A percentile compares a stretch with the other conserved stretches of the same genome.
These are phyloP conservation scores for Laticauda colubrina DNA, from an alignment of 2,113 vertebrate species.

Conservation along the genomic window DNA sequence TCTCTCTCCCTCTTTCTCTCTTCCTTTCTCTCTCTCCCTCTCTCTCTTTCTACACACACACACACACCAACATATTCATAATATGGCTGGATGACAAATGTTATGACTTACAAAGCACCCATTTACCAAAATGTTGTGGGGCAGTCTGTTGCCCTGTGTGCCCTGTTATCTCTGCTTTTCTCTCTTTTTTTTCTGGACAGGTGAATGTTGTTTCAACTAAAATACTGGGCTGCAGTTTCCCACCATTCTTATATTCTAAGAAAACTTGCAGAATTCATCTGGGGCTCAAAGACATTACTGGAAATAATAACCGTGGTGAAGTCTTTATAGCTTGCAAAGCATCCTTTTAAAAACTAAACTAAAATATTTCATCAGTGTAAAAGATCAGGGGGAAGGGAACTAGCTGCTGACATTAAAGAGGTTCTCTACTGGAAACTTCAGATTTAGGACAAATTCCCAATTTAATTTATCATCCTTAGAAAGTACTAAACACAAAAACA, in stretches of 20 bases:
- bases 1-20: too few relatives aligned
- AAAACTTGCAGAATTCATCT: background rate
- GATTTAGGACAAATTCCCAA: background rate
- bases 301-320: background rate
- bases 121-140: background rate
- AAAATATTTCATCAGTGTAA: background rate
- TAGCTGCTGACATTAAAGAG: background rate
- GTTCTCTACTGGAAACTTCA: background rate
- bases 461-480: slow-evolving; percentile 34
- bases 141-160: background rate
- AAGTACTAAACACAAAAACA: background rate
- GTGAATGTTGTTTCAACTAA: background rate
- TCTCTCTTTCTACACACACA: too few relatives aligned
- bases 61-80: background rate
- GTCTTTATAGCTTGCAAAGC: background rate
- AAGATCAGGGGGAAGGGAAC: background rate
- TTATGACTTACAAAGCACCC: background rate
- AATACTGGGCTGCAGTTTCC: background rate
- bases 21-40: too few relatives aligned
- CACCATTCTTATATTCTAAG: background rate
- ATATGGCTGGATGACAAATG: background rate
- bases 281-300: background rate
- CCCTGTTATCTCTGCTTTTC: background rate
- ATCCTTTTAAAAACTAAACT: background rate
- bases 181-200: background rate